Evolutionary conservation across 2,113 vertebrate species (phyloP).

Genomic region (Macquaria australasica): DNA sequence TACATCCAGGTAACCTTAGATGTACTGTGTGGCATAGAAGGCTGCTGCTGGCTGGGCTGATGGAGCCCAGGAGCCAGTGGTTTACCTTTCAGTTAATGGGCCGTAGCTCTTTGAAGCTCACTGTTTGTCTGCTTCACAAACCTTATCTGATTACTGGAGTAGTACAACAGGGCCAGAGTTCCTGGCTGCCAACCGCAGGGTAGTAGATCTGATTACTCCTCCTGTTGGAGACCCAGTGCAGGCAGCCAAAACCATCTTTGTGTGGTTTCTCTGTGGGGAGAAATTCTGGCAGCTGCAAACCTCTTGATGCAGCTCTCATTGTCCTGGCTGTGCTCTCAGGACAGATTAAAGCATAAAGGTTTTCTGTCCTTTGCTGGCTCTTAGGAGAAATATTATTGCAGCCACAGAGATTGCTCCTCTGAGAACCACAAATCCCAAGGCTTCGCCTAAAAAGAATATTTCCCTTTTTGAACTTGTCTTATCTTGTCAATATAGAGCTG

Average conservation of each 20-base stretch:
- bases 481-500: constrained; percentile 32
- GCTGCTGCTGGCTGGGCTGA: constrained; percentile 33
- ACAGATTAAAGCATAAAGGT: constrained; percentile 66
- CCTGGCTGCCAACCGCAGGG: constrained; percentile 68
- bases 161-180: constrained; percentile 62
- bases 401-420: constrained; percentile 37
- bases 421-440: constrained; percentile 37
- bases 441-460: constrained; percentile 48
- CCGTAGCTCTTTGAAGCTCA: constrained; percentile 74
- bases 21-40: constrained; percentile 37
- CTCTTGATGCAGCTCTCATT: constrained; percentile 64
- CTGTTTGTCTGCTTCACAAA: constrained; percentile 74
- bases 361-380: constrained; percentile 56
- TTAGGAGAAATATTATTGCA: constrained; percentile 62
- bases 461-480: constrained; percentile 44
- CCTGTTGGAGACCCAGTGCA: constrained; percentile 60
- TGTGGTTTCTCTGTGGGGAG: constrained; percentile 72
- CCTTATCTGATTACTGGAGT: constrained; percentile 82
- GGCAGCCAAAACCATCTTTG: constrained; percentile 74
- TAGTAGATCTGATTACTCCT: constrained; percentile 78
- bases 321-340: constrained; percentile 63
- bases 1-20: constrained; percentile 49
- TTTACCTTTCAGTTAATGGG: constrained; percentile 81
- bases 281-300: constrained; percentile 67
- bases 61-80: constrained; percentile 52